A percentile compares a stretch with the other conserved stretches of the same genome.
These are phyloP conservation scores for Apamea epomidion DNA, from an alignment of 2,888 invertebrate species.

Conservation along the genomic window DNA sequence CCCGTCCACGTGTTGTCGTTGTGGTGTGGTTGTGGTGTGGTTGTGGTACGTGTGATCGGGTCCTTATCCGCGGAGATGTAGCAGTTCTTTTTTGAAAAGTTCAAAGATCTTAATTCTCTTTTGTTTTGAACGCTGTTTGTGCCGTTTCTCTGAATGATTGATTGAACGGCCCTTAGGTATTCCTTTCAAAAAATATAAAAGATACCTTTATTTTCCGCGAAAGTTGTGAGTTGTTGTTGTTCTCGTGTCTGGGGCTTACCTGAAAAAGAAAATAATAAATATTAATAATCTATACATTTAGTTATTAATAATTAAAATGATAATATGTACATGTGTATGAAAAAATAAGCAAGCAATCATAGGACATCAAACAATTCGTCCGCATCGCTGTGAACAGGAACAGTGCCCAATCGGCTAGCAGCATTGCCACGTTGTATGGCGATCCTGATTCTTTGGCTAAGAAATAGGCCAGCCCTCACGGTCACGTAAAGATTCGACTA, in stretches of 20 bases:
- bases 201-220: slow-evolving; percentile 15
- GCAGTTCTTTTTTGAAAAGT: not conserved
- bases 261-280: slow-evolving; percentile 27
- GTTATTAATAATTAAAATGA: too few species aligned
- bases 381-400: too few species aligned
- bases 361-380: too few species aligned
- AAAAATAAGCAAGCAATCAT: too few species aligned
- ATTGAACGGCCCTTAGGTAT: not conserved
- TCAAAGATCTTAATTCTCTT: not conserved
- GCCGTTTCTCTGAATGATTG: not conserved
- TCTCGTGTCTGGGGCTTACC: slow-evolving; percentile 38
- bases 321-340: too few species aligned
- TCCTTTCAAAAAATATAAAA: not conserved
- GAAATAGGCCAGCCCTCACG: too few species aligned
- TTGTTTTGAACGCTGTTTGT: not conserved
- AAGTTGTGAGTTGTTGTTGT: not conserved
- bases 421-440: too few species aligned
- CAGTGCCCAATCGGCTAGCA: too few species aligned
- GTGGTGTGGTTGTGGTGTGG: not conserved
- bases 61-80: not conserved
- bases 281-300: not conserved
- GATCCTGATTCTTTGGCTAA: too few species aligned
- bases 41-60: not conserved
- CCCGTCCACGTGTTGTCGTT: not conserved
- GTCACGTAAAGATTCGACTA: too few species aligned